Evolutionary conservation across 30 jellyfish, hydroid and myxozoan genomes (phyloP).

Genomic region (Turritopsis dohrnii): DNA sequence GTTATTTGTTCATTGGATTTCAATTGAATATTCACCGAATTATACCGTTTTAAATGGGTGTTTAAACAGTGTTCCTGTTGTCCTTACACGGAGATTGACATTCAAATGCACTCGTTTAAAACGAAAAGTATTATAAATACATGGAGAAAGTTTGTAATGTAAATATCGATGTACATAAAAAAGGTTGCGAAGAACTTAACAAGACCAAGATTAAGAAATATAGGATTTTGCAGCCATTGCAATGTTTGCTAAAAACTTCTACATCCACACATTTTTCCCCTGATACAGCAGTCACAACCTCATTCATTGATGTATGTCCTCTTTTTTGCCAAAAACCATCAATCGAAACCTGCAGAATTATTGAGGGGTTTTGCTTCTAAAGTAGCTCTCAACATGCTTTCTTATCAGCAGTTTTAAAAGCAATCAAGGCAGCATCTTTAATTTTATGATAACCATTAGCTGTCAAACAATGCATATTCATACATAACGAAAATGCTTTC

Average conservation of each 20-base stretch:
- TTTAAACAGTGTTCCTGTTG: too few species aligned
- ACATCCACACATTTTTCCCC: constrained; percentile 29
- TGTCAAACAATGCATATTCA: constrained; percentile 4
- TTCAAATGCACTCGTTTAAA: too few species aligned
- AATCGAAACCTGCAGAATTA: constrained; percentile 17
- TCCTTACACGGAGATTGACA: too few species aligned
- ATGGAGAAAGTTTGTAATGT: too few species aligned
- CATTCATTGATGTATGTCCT: constrained; percentile 24
- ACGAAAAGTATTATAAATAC: too few species aligned
- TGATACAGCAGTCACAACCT: constrained; percentile 26
- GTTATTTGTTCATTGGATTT: too few species aligned
- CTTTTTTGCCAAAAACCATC: constrained; percentile 32
- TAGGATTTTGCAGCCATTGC: constrained; percentile 20
- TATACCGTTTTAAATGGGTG: too few species aligned
- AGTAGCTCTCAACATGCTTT: constrained; percentile 27
- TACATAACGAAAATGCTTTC: not conserved
- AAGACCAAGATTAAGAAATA: too few species aligned
- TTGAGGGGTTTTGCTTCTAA: constrained; percentile 14
- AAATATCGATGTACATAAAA: too few species aligned
- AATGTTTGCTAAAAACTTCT: constrained; percentile 19
- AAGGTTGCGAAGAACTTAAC: too few species aligned
- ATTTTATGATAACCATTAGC: not conserved
- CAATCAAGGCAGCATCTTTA: constrained; percentile 1
- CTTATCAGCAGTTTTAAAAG: constrained; percentile 17
- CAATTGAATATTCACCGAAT: too few species aligned